phyloP scores from a whole-genome alignment of 2,888 invertebrate species.

The Mellilla xanthometata region DNA sequence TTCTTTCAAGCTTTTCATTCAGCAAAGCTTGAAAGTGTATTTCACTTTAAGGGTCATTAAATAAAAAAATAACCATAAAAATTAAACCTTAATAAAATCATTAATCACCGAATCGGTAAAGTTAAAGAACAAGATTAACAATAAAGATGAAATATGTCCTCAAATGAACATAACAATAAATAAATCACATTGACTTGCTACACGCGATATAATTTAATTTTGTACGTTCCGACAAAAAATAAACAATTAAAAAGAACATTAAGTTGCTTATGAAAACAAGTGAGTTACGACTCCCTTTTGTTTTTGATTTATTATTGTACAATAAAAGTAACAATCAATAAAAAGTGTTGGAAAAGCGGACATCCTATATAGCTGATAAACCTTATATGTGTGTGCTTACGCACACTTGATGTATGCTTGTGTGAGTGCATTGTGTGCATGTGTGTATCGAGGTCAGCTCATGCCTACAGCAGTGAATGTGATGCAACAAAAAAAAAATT shows the following conservation, averaged over 20 bases:
- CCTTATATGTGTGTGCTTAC: slow-evolving; percentile 48
- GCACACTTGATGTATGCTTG: slow-evolving; percentile 36
- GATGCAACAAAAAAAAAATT: slow-evolving; percentile 61
- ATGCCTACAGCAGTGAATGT: slow-evolving; percentile 40
- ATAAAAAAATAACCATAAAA: neutral
- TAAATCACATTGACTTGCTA: slow-evolving; percentile 20
- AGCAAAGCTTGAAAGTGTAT: no score
- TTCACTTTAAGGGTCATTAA: no score
- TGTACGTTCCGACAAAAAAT: slow-evolving; percentile 28
- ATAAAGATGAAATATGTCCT: neutral
- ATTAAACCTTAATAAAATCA: neutral
- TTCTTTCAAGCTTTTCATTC: no score
- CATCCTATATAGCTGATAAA: slow-evolving; percentile 51
- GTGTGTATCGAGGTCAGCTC: slow-evolving; percentile 75
- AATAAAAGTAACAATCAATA: slow-evolving; percentile 36
- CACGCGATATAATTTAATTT: slow-evolving; percentile 25
- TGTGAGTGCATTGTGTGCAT: slow-evolving; percentile 39
- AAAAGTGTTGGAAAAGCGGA: slow-evolving; percentile 36
- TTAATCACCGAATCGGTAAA: neutral
- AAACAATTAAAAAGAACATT: slow-evolving; percentile 26
- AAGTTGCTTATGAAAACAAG: slow-evolving; percentile 37
- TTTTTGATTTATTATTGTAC: slow-evolving; percentile 35
- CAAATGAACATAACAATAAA: slow-evolving; percentile 5
- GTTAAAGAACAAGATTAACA: slow-evolving; percentile 3
- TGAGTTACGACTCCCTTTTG: slow-evolving; percentile 36